Base-by-base conservation (phyloP, 2,888 invertebrate genomes). In the Clistopyga incitator region DNA sequence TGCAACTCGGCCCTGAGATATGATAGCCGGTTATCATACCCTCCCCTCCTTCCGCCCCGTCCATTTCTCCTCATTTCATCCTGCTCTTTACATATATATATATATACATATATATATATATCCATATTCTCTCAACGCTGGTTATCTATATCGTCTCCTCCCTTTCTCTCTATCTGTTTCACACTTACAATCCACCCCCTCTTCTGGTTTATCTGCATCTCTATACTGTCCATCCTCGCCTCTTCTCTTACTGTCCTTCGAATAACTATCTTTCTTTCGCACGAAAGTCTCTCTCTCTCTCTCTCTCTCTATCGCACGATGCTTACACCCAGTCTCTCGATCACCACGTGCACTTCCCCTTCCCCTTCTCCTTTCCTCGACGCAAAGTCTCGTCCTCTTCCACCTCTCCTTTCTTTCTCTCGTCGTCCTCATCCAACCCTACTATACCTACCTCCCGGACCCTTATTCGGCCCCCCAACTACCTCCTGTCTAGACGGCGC, bases 401-500 rank as follows among this genome's bases (percentile, higher is more conserved):
- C 77, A 75, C 72, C 76, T 50, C 47, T 72, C 25, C 42, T 70
- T 72, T 74, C 77, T 74, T 45, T 61, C 54, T 64, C 64, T 70
- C 74, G 50, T 68, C 74, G 47, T 74, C 67, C 81, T 78, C 74
- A 70, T 74, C 68, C 80, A 74, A 80, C 75, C 72, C 64, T 42
- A 45, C 52, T 18, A 23, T 71, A 50, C 67, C 74, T 47, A 18
- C 74, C 72, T 77, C 74, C 68, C 65, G 59, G 74, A 52, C 78
- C 78, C 74, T 72, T 38, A 38, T 84, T 87, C 84, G 75, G 79
- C 84, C 89, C 89, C 88, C 90, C 90, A 88, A 88, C 90, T 90
- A 90, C 91, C 90, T 90, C 90, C 90, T 90, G 91, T 91, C 91
- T 91, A 91, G 91, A 91, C 91, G 90, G 90, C 90, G 90, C 90